phyloP scores from a whole-genome alignment of 1,140 invertebrate species.

The Lordiphosa stackelbergi region DNA sequence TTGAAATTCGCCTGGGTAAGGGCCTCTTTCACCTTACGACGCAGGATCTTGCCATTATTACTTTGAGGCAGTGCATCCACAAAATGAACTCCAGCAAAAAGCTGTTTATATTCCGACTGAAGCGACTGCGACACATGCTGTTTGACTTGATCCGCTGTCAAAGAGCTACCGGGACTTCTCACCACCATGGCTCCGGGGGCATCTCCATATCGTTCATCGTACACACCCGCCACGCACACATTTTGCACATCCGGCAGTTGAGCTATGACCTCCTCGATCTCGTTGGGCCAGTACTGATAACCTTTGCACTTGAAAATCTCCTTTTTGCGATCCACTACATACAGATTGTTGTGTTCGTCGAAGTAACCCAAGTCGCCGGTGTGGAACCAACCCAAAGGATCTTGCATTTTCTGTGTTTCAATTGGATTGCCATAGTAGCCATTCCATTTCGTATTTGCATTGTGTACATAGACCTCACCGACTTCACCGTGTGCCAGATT shows the following conservation, averaged over 20 bases:
- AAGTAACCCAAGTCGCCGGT: constrained; percentile 86
- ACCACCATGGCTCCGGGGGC: too few relatives aligned
- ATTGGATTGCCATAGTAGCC: constrained; percentile 79
- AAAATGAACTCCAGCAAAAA: too few relatives aligned
- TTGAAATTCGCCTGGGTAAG: not conserved
- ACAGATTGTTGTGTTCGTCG: constrained; percentile 82
- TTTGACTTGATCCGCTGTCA: too few relatives aligned
- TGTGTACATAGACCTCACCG: constrained; percentile 77
- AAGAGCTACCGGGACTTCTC: too few relatives aligned
- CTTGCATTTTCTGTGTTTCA: constrained; percentile 79
- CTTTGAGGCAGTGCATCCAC: too few relatives aligned
- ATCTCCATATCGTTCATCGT: too few relatives aligned
- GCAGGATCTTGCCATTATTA: too few relatives aligned
- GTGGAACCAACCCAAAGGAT: constrained; percentile 84
- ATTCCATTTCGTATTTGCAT: constrained; percentile 56
- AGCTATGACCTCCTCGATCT: constrained; percentile 57
- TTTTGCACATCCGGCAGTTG: constrained; percentile 48
- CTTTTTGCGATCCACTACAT: constrained; percentile 85
- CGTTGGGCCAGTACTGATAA: constrained; percentile 71
- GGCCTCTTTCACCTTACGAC: constrained; percentile 62
- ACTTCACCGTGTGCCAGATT: constrained; percentile 56
- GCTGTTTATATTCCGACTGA: too few relatives aligned
- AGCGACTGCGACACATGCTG: too few relatives aligned
- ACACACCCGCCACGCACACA: constrained; percentile 54
- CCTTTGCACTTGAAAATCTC: constrained; percentile 85